These are phyloP conservation scores for Diachasmimorpha longicaudata DNA, from an alignment of 1,140 invertebrate genomes.

Conservation along the genomic window DNA sequence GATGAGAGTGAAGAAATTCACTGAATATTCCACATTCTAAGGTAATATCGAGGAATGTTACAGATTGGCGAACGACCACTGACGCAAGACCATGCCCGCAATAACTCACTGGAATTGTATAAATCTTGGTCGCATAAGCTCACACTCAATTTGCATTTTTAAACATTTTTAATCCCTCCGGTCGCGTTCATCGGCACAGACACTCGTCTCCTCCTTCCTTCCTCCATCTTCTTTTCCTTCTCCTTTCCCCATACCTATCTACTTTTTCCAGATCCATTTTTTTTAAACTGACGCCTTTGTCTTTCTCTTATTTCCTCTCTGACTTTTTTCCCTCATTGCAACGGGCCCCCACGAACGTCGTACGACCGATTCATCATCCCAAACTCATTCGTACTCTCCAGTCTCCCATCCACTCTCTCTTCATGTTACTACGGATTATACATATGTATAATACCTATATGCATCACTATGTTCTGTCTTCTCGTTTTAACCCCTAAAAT, in stretches of 20 bases:
- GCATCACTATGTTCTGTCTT: neutral
- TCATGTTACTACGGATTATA: neutral
- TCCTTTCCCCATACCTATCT: neutral
- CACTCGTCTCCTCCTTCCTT: neutral
- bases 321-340: neutral
- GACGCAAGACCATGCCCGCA: neutral
- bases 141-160: constrained; percentile 28
- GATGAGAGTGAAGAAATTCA: no score
- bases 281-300: neutral
- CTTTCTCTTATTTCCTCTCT: neutral
- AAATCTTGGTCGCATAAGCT: constrained; percentile 9
- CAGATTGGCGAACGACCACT: neutral
- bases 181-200: neutral
- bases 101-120: constrained; percentile 12
- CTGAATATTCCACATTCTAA: no score
- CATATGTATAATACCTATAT: neutral
- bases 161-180: constrained; percentile 26
- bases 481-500: constrained; percentile 20
- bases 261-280: neutral
- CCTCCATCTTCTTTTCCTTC: neutral
- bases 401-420: neutral
- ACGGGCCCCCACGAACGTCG: neutral
- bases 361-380: constrained; percentile 25
- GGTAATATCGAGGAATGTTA: neutral
- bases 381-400: constrained; percentile 11